Evolutionary conservation across 2,888 invertebrate genomes (phyloP), one percentile per base, ranked within the genome.

Genomic region (Spicauda simplicius): DNA sequence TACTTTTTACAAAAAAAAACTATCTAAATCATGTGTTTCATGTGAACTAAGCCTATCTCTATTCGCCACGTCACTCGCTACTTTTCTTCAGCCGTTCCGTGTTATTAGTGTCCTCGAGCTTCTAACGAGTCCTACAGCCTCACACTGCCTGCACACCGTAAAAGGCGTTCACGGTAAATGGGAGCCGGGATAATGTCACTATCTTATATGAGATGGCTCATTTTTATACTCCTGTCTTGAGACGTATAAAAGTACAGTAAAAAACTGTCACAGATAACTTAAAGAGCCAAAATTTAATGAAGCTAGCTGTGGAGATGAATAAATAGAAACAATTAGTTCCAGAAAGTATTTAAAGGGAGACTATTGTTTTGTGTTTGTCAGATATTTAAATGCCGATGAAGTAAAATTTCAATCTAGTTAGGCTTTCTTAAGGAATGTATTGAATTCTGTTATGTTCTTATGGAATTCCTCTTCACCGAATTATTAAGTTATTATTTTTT

Each of bases 61-160:
- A 60, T 60, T 60, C 33, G 19, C 50, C 16, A n/a, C 62, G 45
- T 55, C 18, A 16, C 54, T n/a, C n/a, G 41, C 41, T 18, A 16
- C 53, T 64, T 19, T 20, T 25, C 37, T 58, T 50, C 57, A 52
- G 20, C 53, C 52, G 58, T 18, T 52, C 57, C 50, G 25, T 41
- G 64, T 64, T 58, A 64, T 62, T 62, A 54, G 58, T 53, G 41
- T 45, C 53, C 58, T 59, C 53, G 8, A 53, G 45, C 37, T 57
- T 53, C 58, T 64, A 64, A 64, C 64, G 58, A 64, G 64, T 41
- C 52, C 19, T 64, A 58, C 25, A 52, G 14, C 52, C 56, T 37
- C 56, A 56, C 19, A 10, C 64, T 50, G 57, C 50, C 19, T 25
- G 25, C 25, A 25, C 56, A 12, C 64, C 33, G 30, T 64, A 19